These are phyloP conservation scores for Ancistrus triradiatus DNA, from an alignment of 2,113 vertebrate genomes.

Conservation along the genomic window DNA sequence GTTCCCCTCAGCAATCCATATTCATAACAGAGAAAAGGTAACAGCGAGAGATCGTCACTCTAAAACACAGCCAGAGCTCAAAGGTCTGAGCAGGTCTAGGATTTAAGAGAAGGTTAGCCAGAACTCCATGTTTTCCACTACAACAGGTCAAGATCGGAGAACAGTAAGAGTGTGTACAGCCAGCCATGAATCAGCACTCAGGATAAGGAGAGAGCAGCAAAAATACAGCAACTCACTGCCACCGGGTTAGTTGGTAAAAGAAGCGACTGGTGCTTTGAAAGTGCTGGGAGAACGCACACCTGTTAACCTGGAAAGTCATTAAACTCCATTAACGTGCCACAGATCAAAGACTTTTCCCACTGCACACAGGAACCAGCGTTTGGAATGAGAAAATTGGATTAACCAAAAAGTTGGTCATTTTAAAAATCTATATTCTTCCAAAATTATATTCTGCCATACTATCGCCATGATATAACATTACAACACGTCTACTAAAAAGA, in stretches of 20 bases:
- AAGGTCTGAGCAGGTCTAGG: conserved; percentile 52
- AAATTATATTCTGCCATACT: no score
- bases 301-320: not conserved
- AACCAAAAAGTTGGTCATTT: no score
- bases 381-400: not conserved
- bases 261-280: conserved; percentile 49
- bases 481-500: no score
- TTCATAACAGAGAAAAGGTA: conserved; percentile 35
- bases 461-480: no score
- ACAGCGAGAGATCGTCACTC: conserved; percentile 51
- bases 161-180: conserved; percentile 45
- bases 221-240: conserved; percentile 55
- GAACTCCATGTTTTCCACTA: conserved; percentile 57
- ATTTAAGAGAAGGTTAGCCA: conserved; percentile 61
- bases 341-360: not conserved
- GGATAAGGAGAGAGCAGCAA: conserved; percentile 47
- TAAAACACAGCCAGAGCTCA: conserved; percentile 59
- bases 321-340: not conserved
- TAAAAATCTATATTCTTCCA: no score
- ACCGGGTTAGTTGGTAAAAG: conserved; percentile 34
- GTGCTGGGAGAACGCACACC: conserved; percentile 17
- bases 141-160: conserved; percentile 51
- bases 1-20: conserved; percentile 28
- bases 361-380: not conserved
- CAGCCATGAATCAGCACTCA: conserved; percentile 56